These are phyloP conservation scores for Drosophila mimica DNA, from an alignment of 2,888 invertebrate genomes.

Conservation along the genomic window DNA sequence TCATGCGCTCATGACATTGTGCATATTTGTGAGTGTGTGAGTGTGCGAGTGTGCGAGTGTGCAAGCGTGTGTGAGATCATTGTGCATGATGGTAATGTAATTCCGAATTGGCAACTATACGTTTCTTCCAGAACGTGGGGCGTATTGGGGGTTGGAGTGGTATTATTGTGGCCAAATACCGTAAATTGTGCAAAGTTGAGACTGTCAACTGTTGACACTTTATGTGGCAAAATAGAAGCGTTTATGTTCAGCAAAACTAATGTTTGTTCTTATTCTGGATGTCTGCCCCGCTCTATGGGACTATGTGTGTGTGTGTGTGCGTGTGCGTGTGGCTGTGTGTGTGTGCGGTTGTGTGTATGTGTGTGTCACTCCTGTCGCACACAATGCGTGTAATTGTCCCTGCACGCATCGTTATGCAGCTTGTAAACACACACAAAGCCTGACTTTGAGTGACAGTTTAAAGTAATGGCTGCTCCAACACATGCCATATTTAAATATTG, in stretches of 20 bases:
- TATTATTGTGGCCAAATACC: slow-evolving; percentile 27
- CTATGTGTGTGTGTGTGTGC: neutral
- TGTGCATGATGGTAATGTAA: slow-evolving; percentile 52
- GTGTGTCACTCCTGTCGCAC: slow-evolving; percentile 32
- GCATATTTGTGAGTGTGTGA: neutral
- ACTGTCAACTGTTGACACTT: slow-evolving; percentile 71
- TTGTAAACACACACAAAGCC: slow-evolving; percentile 22
- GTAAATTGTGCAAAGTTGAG: slow-evolving; percentile 67
- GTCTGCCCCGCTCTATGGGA: neutral
- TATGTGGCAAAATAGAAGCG: slow-evolving; percentile 66
- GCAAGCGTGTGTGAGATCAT: slow-evolving; percentile 21
- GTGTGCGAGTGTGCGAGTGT: slow-evolving; percentile 1
- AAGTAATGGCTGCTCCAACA: slow-evolving; percentile 42
- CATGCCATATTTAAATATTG: slow-evolving; percentile 21
- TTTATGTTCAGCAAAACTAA: slow-evolving; percentile 63
- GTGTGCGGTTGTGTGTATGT: neutral
- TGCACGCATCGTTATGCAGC: slow-evolving; percentile 49
- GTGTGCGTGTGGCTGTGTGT: slow-evolving; percentile 5
- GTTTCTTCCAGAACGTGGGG: neutral
- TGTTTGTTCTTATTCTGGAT: slow-evolving; percentile 47
- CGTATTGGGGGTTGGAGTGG: neutral
- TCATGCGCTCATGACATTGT: neutral
- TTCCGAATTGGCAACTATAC: slow-evolving; percentile 49
- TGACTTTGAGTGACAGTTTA: slow-evolving; percentile 55
- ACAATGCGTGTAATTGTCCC: slow-evolving; percentile 60